Evolutionary conservation across 2,113 vertebrate species (phyloP), one percentile per base, ranked within the genome.

Genomic region (Alethe castanea): DNA sequence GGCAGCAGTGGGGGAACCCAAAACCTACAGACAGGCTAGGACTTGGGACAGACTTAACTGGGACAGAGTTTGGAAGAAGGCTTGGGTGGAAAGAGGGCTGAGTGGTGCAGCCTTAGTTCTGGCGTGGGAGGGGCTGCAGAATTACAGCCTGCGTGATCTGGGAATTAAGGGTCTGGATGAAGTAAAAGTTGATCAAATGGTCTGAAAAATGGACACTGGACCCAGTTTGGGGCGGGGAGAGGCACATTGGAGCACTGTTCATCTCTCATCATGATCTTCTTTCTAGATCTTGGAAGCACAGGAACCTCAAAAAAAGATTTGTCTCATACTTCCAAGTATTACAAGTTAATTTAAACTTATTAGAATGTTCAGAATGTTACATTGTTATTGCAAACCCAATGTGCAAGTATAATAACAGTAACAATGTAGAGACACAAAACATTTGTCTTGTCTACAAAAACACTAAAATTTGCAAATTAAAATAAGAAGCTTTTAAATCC

Each of bases 231-330:
- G 24, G 5, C 53, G 74, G 19, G n/a, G 11, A 36, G 12, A 78
- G 28, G 20, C 28, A 61, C 7, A 31, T 0, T 14, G 22, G 8
- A 78, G 14, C 14, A 40, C 5, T 53, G n/a, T 13, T 90, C 11
- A 3, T 28, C 7, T 53, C 16, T 79, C 47, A 59, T 90, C 23
- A 48, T 0, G 0, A 14, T 19, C 25, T 65, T 26, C 64, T 42
- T 83, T 72, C 66, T 50, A 60, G 14, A 3, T 80, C 72, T 83
- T 77, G 26, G 61, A 95, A 91, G 50, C 7, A 23, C 11, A 62
- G 5, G 40, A 76, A 3, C 6, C 29, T 64, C 35, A 42, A 25
- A 85, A 71, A 64, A 15, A 33, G 33, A 0, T 52, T 57, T 59
- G 38, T 79, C 11, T 59, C 40, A 60, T 19, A 26, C 40, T 82